Evolutionary conservation across 2,113 vertebrate species (phyloP).

Genomic region (Mohoua ochrocephala): DNA sequence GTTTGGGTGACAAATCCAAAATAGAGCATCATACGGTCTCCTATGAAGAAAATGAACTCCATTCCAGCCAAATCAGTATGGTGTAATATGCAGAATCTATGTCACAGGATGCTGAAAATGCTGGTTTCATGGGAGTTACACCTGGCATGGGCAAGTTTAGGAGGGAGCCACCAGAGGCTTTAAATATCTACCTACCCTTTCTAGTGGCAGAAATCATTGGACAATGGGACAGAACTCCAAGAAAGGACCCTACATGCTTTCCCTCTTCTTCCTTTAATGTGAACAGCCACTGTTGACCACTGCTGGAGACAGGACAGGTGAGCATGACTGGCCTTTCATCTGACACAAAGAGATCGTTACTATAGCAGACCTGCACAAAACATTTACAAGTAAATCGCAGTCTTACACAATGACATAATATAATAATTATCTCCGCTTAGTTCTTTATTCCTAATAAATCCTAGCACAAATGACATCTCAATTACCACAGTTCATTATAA

Average conservation of each 20-base stretch:
- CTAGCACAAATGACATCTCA: constrained; percentile 30
- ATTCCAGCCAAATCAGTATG: background rate
- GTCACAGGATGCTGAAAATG: background rate
- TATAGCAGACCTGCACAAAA: background rate
- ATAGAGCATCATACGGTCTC: background rate
- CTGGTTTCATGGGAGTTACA: background rate
- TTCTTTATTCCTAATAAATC: constrained; percentile 40
- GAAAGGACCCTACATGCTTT: background rate
- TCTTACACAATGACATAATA: background rate
- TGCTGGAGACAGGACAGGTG: background rate
- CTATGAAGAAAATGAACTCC: background rate
- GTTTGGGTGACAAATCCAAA: background rate
- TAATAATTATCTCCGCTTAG: background rate
- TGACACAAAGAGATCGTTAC: background rate
- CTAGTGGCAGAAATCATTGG: background rate
- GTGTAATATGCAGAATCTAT: background rate
- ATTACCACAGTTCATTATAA: constrained; percentile 27
- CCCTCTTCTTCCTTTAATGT: background rate
- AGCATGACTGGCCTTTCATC: background rate
- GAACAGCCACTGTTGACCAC: background rate
- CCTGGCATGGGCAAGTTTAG: background rate
- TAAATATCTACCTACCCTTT: background rate
- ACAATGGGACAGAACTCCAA: background rate
- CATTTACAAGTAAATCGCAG: background rate
- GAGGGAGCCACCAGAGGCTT: background rate